Evolutionary conservation across 2,797 vertebrate species (phyloP), one percentile per base, ranked within the genome.

Genomic region (Onychomys arenicola): DNA sequence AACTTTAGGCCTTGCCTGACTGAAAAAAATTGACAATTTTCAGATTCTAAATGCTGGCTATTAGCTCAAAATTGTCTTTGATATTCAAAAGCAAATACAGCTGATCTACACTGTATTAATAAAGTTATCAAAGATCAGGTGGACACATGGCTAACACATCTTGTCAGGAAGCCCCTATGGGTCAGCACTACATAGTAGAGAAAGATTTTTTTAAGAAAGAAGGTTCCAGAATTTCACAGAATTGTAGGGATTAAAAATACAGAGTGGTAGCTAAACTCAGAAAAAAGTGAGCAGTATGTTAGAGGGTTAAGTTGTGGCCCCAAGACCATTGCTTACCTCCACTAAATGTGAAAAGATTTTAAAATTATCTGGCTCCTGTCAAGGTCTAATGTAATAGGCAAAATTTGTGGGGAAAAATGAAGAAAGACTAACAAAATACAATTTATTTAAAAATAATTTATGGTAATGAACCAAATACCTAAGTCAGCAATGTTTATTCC

Each of bases 391-490:
- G 1, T n/a, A 57, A 76, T 89, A 59, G 78, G 13, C 90, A 85
- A 89, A 69, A 89, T 77, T 69, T 71, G 21, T 57, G 71, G n/a
- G 43, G 13, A 49, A n/a, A 34, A 46, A 86, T 32, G 29, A 93
- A 49, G 21, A 89, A 52, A 80, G 49, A 49, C 2, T 52, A 94
- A 89, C 16, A 91, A 57, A 82, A 89, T 57, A 93, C 14, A 91
- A 89, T 32, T 85, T 95, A 43, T 89, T 73, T 82, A 67, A 83
- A 89, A 77, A 81, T 92, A 89, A 43, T 77, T 82, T 85, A 87
- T 57, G 52, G 49, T 21, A 77, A 57, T 93, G 7, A 75, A 46
- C 10, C 40, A 69, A 93, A 77, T 32, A 29, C 10, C 34, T 71
- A 76, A 80, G 17, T 85, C 11, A 73, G 69, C 6, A 37, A 29